Conservation (phyloP, 2,797 vertebrate species). For the Thalassophryne amazonica region DNA sequence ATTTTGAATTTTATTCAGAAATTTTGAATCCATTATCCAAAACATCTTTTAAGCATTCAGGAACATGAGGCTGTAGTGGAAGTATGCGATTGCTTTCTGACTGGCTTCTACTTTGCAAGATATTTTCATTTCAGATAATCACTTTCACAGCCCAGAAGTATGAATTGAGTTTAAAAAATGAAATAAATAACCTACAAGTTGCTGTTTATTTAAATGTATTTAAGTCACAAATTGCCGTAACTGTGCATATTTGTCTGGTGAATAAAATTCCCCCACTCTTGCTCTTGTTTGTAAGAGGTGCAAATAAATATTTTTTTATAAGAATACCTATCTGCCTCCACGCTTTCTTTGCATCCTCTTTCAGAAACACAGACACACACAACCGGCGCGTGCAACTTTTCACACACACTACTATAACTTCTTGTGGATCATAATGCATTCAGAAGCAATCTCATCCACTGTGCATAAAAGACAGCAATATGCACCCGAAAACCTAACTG, state of each 20-base stretch:
- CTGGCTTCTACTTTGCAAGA: too few species aligned
- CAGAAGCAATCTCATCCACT: conserved; percentile 53
- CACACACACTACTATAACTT: conserved; percentile 29
- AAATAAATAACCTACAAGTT: too few species aligned
- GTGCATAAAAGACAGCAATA: conserved; percentile 66
- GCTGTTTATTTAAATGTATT: conserved; percentile 4
- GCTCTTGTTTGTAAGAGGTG: background rate
- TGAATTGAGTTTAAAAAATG: too few species aligned
- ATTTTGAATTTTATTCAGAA: too few species aligned
- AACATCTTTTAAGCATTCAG: too few species aligned
- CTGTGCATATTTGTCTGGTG: conserved; percentile 24
- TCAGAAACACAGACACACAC: background rate
- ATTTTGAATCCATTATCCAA: too few species aligned
- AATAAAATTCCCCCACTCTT: conserved; percentile 9
- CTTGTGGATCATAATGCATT: conserved; percentile 59
- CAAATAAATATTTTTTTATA: conserved; percentile 21
- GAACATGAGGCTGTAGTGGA: too few species aligned
- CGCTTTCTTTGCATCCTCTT: background rate
- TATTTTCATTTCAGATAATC: too few species aligned
- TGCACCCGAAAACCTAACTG: conserved; percentile 52
- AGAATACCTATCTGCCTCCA: conserved; percentile 16
- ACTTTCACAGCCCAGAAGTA: too few species aligned
- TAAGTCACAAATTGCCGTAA: conserved; percentile 30
- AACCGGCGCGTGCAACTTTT: background rate
- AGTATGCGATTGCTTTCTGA: too few species aligned